phyloP scores from a whole-genome alignment of 1,140 invertebrate genomes.

The Phymastichus coffea region DNA sequence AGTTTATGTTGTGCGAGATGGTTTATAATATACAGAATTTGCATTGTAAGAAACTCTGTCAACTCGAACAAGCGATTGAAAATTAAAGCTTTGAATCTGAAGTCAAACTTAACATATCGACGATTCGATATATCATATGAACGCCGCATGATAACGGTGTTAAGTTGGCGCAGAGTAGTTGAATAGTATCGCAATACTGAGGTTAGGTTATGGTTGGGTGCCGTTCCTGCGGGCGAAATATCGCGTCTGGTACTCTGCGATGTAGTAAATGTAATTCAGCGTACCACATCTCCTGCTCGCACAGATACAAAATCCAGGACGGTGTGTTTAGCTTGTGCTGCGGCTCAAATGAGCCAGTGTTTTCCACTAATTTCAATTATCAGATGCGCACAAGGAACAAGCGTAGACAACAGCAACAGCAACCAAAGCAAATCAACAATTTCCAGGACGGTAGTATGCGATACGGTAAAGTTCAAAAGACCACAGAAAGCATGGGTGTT shows the following conservation, averaged over 20 bases:
- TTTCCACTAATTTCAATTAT: not conserved
- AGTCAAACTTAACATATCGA: too few species aligned
- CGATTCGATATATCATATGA: too few species aligned
- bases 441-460: not conserved
- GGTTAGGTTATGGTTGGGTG: conserved; percentile 17
- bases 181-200: too few species aligned
- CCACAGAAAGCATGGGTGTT: not conserved
- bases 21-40: too few species aligned
- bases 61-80: too few species aligned
- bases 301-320: conserved; percentile 9
- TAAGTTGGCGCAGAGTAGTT: too few species aligned
- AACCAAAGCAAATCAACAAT: not conserved
- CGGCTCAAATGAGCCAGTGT: not conserved
- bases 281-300: conserved; percentile 9
- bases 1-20: too few species aligned
- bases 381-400: conserved; percentile 7
- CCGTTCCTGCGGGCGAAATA: conserved; percentile 14
- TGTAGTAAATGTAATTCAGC: not conserved
- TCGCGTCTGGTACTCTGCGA: conserved; percentile 4
- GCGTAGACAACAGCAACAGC: not conserved
- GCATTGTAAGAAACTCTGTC: too few species aligned
- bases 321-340: conserved; percentile 15
- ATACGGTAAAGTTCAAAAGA: not conserved
- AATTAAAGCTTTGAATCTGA: too few species aligned
- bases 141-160: too few species aligned